phyloP scores from a whole-genome alignment of 2,888 invertebrate genomes.

The Emmelina monodactyla region DNA sequence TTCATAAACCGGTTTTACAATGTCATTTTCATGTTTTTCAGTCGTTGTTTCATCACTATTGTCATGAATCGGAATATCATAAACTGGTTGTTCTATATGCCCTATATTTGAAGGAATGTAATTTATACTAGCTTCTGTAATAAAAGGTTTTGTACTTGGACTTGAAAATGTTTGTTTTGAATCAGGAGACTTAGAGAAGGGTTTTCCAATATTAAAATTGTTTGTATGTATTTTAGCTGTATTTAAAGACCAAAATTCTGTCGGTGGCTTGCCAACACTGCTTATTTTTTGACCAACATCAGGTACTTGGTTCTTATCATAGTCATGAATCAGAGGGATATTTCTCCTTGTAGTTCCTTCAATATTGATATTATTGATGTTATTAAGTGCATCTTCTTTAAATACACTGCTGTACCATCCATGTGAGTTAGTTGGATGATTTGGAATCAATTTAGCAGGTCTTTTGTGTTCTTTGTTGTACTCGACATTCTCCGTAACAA shows the following conservation, averaged over 20 bases:
- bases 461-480: slow-evolving; percentile 28
- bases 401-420: slow-evolving; percentile 48
- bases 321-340: slow-evolving; percentile 44
- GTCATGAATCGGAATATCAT: slow-evolving; percentile 55
- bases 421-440: slow-evolving; percentile 50
- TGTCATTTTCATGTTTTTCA: too few species aligned
- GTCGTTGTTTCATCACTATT: slow-evolving; percentile 36
- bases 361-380: slow-evolving; percentile 38
- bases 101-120: slow-evolving; percentile 35
- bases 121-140: neutral
- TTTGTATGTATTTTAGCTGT: slow-evolving; percentile 22
- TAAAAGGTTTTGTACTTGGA: neutral
- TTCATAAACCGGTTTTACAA: slow-evolving; percentile 44
- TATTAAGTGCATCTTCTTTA: slow-evolving; percentile 32
- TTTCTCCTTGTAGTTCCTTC: slow-evolving; percentile 48
- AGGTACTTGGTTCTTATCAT: slow-evolving; percentile 30
- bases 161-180: slow-evolving; percentile 20
- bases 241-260: slow-evolving; percentile 37
- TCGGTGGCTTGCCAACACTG: slow-evolving; percentile 45
- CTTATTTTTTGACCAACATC: slow-evolving; percentile 49
- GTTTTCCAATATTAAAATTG: slow-evolving; percentile 41
- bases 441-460: slow-evolving; percentile 43
- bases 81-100: slow-evolving; percentile 40
- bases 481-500: slow-evolving; percentile 10
- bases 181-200: slow-evolving; percentile 35